Evolutionary conservation across 2,113 vertebrate genomes (phyloP), one percentile per base, ranked within the genome.

Genomic region (Morone saxatilis): DNA sequence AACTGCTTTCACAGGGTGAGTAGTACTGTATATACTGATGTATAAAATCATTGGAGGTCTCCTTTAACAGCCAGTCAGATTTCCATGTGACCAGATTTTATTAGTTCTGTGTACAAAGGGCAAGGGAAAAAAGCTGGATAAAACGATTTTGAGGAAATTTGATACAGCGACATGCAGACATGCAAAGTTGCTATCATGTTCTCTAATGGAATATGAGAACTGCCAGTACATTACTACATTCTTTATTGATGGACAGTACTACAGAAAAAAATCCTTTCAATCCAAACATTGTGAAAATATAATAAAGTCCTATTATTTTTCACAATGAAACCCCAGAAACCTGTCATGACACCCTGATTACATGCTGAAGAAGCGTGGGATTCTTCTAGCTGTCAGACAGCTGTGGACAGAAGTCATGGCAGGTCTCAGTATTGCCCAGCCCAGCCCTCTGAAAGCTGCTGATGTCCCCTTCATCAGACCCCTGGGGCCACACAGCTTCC

Each of bases 231-330:
- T 16, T 19, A 7, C 20, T n/a, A 17, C 8, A 36, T 50, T 41
- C 0, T 38, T 40, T 25, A 56, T 62, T 36, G 20, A 61, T 16
- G 9, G 60, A 84, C 38, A 5, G 69, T 43, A 17, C 51, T 10
- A 12, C 38, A 0, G 36, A 71, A 51, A 41, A 38, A 51, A 59
- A 36, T 38, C 50, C 66, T 22, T 76, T 53, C 60, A 72, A 63
- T 81, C 68, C 57, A 17, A 20, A 80, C 82, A 91, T 91, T 92
- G 91, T 93, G 92, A 93, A 93, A 94, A 94, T 65, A 94, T 93
- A 93, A 93, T 93, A 84, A 88, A 76, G 4, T 17, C 6, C 1
- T 87, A 91, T 93, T 94, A 92, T 92, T 94, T 92, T 93, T 94
- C 93, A 88, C 88, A 90, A 88, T 91, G 36, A 67, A 65, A 61